Percentiles rank a stretch among this genome's conserved stretches.
These are phyloP conservation scores for Myotis pilosus DNA, from an alignment of 2,797 vertebrate species.

Conservation along the genomic window DNA sequence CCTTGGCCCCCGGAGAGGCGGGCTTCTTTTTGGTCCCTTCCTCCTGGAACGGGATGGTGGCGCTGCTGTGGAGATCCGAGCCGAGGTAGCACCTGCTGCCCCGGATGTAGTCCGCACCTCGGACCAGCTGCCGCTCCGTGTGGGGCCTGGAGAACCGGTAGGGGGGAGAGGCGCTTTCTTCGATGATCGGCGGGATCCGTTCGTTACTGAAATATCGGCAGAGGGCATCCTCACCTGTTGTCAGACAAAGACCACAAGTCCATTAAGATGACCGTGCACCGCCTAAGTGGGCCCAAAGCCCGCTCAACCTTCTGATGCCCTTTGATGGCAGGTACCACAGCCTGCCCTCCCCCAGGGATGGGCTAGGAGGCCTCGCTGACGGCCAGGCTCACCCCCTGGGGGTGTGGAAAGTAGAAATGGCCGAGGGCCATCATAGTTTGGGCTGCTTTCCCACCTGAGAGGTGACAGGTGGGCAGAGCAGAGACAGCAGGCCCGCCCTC, in stretches of 20 bases:
- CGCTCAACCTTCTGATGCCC: too few relatives aligned
- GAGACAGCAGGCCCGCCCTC: neutral
- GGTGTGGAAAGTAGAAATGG: neutral
- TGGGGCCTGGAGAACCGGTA: conserved; percentile 86
- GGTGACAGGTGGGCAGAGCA: neutral
- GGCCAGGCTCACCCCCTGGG: too few relatives aligned
- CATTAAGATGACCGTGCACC: neutral
- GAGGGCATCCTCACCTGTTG: conserved; percentile 86
- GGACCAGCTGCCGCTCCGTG: conserved; percentile 86
- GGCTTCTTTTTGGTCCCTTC: conserved; percentile 84
- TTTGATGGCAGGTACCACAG: rapidly evolving
- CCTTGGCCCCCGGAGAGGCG: conserved; percentile 82
- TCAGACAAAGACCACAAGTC: neutral
- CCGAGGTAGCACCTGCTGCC: conserved; percentile 91
- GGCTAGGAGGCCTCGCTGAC: rapidly evolving
- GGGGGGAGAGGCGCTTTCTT: conserved; percentile 86
- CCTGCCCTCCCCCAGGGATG: neutral
- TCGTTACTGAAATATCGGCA: conserved; percentile 95
- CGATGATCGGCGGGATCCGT: conserved; percentile 90
- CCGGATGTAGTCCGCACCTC: conserved; percentile 93
- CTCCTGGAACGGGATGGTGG: conserved; percentile 93
- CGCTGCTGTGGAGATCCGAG: conserved; percentile 90
- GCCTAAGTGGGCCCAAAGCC: too few relatives aligned
- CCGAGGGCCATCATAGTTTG: rapidly evolving
- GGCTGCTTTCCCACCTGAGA: neutral